Base-by-base conservation (phyloP, 2,888 invertebrate species). In the Drosophila tripunctata region DNA sequence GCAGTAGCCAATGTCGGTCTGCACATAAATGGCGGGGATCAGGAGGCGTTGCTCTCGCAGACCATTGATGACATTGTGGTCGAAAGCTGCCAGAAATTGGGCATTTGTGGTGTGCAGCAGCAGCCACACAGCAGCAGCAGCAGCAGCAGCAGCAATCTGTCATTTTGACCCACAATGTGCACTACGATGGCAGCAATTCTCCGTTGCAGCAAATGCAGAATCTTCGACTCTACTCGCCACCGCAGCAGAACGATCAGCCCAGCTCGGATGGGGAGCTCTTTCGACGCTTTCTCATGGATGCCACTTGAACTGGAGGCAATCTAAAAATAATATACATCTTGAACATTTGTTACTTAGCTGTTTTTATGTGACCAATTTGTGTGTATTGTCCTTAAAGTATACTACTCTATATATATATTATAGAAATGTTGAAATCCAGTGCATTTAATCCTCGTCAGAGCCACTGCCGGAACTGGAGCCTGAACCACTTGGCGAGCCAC, bases 171-270 rank as follows among this genome's bases (percentile, higher is more conserved):
- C 92, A 88, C 92, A 90, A 69, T 92, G 90, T 80, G 33, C 81
- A 84, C 21, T 81, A 66, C n/a, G 85, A 86, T 51, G 88, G 82
- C 14, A 86, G 77, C 38, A 93, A 94, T 57, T 94, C 95, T 2
- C 94, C 95, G 7, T 94, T 94, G 24, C 93, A 93, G 78, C 93
- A 94, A 73, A 92, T 95, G 67, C 93, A 94, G 90, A 94, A 94
- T 70, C 91, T 94, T 70, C 93, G 93, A 73, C 91, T 94, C 45
- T 93, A 94, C 88, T 90, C 90, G 17, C 90, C 90, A 10, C 86
- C 86, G 48, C 66, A 74, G 56, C 63, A 72, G 31, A 31, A 58
- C 19, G 79, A 78, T 10, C 64, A 67, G 21, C 65, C 58, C 17
- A 83, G 63, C 33, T 75, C 80, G 7, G 83, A 82, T 24, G 83